Evolutionary conservation across 2,888 invertebrate species (phyloP), one percentile per base, ranked within the genome.

Genomic region (Gasteruption jaculator): DNA sequence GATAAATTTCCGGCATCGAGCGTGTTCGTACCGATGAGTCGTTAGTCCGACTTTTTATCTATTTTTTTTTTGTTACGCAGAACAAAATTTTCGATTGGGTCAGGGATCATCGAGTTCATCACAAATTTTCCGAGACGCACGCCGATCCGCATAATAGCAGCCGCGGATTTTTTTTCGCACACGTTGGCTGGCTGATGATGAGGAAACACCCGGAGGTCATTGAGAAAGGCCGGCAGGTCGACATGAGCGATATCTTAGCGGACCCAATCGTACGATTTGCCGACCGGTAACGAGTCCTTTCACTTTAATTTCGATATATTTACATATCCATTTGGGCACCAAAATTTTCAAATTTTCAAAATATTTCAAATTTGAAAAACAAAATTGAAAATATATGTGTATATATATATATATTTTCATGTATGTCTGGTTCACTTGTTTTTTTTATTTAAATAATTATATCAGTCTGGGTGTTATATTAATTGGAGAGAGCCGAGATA

Each of bases 161-260:
- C 41, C 76, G 89, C 5, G 92, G 92, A 0, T 92, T 95, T 72
- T 91, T 90, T 74, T 95, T 93, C 73, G 77, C 93, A 0, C 94
- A 95, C 66, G 82, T 92, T 24, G 94, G 94, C 15, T 95, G 94
- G 95, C 76, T 94, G 15, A 84, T 88, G 83, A 81, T 85, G 80
- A 80, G 81, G 56, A 93, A 94, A 67, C 92, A 92, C 67, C 90
- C 91, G 0, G 85, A 87, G 44, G 91, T 94, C 1, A 69, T 85
- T 27, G 74, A 72, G 15, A 83, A 83, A 56, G 92, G 93, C 19
- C 75, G 75, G 37, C 78, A 80, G 54, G 73, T 93, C 7, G 89
- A 93, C 61, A 80, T 91, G 77, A 82, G 79, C 22, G 94, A 95
- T 64, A 76, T 94, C 15, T 50, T 74, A 18, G 74, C 74, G 15